Evolutionary conservation across 2,113 vertebrate species (phyloP).

Genomic region (Tyrannus savana): DNA sequence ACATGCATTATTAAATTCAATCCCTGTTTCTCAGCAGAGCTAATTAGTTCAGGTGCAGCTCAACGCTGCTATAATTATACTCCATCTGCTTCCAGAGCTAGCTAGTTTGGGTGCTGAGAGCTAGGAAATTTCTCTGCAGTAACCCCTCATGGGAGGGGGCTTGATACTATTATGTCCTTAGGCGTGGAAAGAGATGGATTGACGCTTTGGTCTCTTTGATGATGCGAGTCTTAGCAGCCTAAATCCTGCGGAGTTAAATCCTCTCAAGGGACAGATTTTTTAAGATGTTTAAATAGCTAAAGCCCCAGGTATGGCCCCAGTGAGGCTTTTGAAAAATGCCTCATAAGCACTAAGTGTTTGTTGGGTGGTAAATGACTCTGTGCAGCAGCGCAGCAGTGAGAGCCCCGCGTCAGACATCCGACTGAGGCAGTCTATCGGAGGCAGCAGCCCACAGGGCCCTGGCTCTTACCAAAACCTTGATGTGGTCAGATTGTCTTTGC

Average conservation of each 20-base stretch:
- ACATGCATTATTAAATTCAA: slow-evolving; percentile 73
- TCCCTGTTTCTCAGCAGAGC: slow-evolving; percentile 71
- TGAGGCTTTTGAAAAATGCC: slow-evolving; percentile 42
- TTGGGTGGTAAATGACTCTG: slow-evolving; percentile 11
- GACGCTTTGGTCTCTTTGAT: slow-evolving; percentile 40
- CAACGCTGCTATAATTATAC: slow-evolving; percentile 64
- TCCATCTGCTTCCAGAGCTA: slow-evolving; percentile 66
- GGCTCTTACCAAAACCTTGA: neutral
- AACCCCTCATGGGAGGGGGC: slow-evolving; percentile 27
- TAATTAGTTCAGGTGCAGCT: slow-evolving; percentile 72
- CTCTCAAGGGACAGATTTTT: slow-evolving; percentile 48
- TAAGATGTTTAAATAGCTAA: slow-evolving; percentile 55
- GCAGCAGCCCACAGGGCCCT: neutral
- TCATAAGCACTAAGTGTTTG: slow-evolving; percentile 17
- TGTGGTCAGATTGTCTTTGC: neutral
- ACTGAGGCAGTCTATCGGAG: fast-evolving
- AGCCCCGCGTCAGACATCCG: neutral
- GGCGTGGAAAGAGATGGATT: slow-evolving; percentile 49
- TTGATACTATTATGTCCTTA: slow-evolving; percentile 44
- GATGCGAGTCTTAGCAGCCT: slow-evolving; percentile 4
- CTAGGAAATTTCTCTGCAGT: slow-evolving; percentile 61
- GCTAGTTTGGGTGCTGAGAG: slow-evolving; percentile 64
- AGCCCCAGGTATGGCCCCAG: slow-evolving; percentile 12
- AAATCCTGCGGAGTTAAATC: slow-evolving; percentile 45
- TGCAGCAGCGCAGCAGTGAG: fast-evolving